Conservation (phyloP, 2,888 invertebrate species). For the Machimus atricapillus region DNA sequence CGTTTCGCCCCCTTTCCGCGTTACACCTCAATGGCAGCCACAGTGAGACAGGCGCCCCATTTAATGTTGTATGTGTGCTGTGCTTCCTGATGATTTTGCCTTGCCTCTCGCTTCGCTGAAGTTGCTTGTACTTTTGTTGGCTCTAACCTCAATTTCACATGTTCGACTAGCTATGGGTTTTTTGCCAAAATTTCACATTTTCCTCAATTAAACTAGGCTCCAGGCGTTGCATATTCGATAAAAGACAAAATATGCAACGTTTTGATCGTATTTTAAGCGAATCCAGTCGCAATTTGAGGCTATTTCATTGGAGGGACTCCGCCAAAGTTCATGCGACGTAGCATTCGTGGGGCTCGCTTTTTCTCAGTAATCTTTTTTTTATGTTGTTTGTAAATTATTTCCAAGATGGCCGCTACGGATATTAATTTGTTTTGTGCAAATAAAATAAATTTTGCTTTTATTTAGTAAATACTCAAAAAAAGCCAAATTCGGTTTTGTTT, state of each 20-base stretch:
- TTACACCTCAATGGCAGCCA: neutral
- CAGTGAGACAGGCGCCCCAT: conserved; percentile 17
- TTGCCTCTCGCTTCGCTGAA: conserved; percentile 8
- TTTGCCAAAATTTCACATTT: neutral
- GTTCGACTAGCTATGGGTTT: neutral
- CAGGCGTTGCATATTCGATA: neutral
- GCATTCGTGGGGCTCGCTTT: conserved; percentile 43
- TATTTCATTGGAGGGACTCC: conserved; percentile 10
- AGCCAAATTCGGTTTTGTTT: neutral
- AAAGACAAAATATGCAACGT: neutral
- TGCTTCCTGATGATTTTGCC: neutral
- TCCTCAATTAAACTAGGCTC: neutral
- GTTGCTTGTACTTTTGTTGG: conserved; percentile 6
- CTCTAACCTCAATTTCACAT: conserved; percentile 24
- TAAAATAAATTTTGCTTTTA: neutral
- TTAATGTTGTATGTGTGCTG: neutral
- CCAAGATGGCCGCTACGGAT: conserved; percentile 46
- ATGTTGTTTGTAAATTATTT: conserved; percentile 43
- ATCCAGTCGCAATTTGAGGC: neutral
- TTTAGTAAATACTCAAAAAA: neutral
- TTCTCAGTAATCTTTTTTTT: conserved; percentile 24
- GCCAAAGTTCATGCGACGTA: conserved; percentile 37
- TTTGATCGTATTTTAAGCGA: neutral
- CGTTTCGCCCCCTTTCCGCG: neutral
- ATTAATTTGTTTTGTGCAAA: conserved; percentile 32